These are phyloP conservation scores for Caenorhabditis sp. DNA, from an alignment of 2,888 invertebrate species.

Conservation along the genomic window DNA sequence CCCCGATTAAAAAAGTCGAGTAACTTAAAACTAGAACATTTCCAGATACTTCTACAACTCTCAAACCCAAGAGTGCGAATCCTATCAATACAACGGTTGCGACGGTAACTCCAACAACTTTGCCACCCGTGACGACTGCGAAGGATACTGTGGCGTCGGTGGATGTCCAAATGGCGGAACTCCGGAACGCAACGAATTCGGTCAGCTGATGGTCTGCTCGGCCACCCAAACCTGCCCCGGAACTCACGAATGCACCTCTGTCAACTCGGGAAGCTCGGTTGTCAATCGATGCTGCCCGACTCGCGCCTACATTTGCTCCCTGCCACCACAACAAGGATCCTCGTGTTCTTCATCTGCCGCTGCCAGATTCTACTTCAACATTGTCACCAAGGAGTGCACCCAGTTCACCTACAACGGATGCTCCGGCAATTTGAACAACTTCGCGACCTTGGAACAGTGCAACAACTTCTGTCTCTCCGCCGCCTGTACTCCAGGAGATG, in stretches of 20 bases:
- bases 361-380: constrained; percentile 74
- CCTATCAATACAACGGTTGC: constrained; percentile 81
- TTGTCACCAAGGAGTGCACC: constrained; percentile 77
- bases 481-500: constrained; percentile 80
- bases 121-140: constrained; percentile 79
- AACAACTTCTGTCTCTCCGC: constrained; percentile 83
- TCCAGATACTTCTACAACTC: constrained; percentile 81
- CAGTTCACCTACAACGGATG: constrained; percentile 82
- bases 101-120: constrained; percentile 83
- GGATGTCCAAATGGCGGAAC: constrained; percentile 81
- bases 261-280: constrained; percentile 77
- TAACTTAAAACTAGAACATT: too few species aligned
- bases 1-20: too few species aligned
- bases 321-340: constrained; percentile 81
- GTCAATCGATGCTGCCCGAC: constrained; percentile 78
- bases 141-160: constrained; percentile 73
- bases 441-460: constrained; percentile 81
- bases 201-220: constrained; percentile 81
- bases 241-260: constrained; percentile 81
- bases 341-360: constrained; percentile 69
- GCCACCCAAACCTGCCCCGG: constrained; percentile 75
- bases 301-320: constrained; percentile 79
- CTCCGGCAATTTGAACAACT: constrained; percentile 80
- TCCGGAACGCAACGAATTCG: constrained; percentile 81
- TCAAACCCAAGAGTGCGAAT: constrained; percentile 79